A percentile compares a stretch with the other conserved stretches of the same genome.
These are phyloP conservation scores for Tringa solitaria DNA, from an alignment of 2,113 vertebrate species.

Conservation along the genomic window DNA sequence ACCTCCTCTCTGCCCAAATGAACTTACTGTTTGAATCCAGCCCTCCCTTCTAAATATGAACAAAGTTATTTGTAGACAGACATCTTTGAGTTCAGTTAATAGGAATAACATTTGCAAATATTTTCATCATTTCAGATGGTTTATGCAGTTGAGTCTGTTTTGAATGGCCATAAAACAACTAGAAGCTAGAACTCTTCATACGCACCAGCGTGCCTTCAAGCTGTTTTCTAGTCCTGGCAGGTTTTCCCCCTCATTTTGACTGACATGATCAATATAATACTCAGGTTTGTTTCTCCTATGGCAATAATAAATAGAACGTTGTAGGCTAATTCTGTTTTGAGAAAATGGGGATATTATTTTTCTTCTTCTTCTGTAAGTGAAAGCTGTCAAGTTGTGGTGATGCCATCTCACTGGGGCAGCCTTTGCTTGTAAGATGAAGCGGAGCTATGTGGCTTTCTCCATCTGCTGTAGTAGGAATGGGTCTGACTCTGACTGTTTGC, in stretches of 20 bases:
- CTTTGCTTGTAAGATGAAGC: neutral
- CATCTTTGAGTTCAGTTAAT: neutral
- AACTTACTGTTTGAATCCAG: neutral
- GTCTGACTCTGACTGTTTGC: slow-evolving; percentile 6
- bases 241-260: neutral
- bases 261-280: neutral
- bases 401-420: neutral
- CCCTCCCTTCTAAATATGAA: neutral
- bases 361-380: neutral
- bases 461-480: slow-evolving; percentile 26
- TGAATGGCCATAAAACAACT: neutral
- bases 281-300: neutral
- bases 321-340: neutral
- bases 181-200: neutral
- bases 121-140: neutral
- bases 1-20: neutral
- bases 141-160: neutral
- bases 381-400: neutral
- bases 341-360: neutral
- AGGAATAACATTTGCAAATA: neutral
- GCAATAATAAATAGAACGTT: neutral
- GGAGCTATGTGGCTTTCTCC: neutral
- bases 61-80: neutral
- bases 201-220: neutral
- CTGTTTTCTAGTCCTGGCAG: neutral